Evolutionary conservation across 2,888 invertebrate species (phyloP), one percentile per base, ranked within the genome.

Genomic region (Spisula subtruncata): DNA sequence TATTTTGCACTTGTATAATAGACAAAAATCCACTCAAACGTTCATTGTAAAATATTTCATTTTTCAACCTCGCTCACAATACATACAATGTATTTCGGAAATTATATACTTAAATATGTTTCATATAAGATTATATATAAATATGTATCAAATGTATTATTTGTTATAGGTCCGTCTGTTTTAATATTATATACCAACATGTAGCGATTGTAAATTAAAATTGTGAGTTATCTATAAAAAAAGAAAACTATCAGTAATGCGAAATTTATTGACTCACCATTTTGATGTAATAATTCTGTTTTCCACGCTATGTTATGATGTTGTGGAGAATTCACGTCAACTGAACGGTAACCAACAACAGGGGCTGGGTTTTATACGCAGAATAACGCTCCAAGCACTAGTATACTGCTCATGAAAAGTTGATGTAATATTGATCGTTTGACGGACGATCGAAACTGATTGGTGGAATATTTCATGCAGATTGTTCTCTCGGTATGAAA

Each of bases 221-320:
- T n/a, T n/a, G n/a, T n/a, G n/a, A n/a, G n/a, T n/a, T n/a, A n/a
- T n/a, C n/a, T n/a, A 32, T 16, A 32, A 8, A 79, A n/a, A 0
- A 32, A 29, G 16, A 8, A 79, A 35, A 79, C 14, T 32, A 41
- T 20, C 46, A 41, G 29, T 18, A 20, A 35, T 16, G 25, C 1
- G 35, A 41, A 41, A 46, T 16, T 8, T 35, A 32, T 20, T 32
- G 20, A 79, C 82, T 82, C 82, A 82, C 82, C 82, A 82, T 82
- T 82, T 25, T 82, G 54, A 82, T 54, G 14, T 54, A 18, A 54
- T 51, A 25, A 5, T 79, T 32, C 35, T 32, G 18, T 4, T 35
- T 82, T 82, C 82, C 82, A 82, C 82, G n/a, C 51, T 20, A 82
- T 54, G 48, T 82, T 51, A 82, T 82, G 82, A 48, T 82, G 54